A percentile compares a stretch with the other conserved stretches of the same genome.
Evolutionary conservation across 2,888 invertebrate genomes (phyloP).

Genomic region (Cryptus armator): DNA sequence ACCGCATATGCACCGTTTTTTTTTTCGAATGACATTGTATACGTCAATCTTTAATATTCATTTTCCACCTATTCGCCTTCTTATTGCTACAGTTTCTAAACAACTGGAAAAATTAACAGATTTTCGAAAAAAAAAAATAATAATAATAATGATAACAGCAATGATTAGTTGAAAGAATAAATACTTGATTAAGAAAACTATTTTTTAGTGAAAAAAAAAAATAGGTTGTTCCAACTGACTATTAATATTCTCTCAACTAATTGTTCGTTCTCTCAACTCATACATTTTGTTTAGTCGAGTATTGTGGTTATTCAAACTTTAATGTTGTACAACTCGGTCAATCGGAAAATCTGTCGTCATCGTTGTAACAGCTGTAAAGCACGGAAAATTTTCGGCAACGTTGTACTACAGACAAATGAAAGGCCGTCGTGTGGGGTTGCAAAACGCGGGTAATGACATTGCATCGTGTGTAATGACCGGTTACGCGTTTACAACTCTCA

Average conservation of each 20-base stretch:
- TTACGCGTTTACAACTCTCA: conserved; percentile 73
- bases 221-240: too few species aligned
- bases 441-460: conserved; percentile 76
- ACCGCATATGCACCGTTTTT: conserved; percentile 16
- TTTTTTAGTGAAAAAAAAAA: too few species aligned
- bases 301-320: background rate
- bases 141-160: too few species aligned
- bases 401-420: background rate
- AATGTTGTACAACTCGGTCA: background rate
- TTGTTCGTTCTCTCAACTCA: too few species aligned
- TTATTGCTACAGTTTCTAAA: background rate
- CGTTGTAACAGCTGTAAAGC: background rate
- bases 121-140: too few species aligned
- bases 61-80: background rate
- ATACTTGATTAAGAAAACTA: too few species aligned
- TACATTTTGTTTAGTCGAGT: too few species aligned
- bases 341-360: background rate
- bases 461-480: conserved; percentile 80
- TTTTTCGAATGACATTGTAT: background rate
- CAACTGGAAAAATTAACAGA: too few species aligned
- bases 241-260: too few species aligned
- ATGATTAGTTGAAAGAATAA: too few species aligned
- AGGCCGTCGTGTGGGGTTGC: background rate
- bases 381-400: background rate
- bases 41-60: background rate